These are phyloP conservation scores for Resseliella maxima DNA, from an alignment of 2,888 invertebrate species.

Conservation along the genomic window DNA sequence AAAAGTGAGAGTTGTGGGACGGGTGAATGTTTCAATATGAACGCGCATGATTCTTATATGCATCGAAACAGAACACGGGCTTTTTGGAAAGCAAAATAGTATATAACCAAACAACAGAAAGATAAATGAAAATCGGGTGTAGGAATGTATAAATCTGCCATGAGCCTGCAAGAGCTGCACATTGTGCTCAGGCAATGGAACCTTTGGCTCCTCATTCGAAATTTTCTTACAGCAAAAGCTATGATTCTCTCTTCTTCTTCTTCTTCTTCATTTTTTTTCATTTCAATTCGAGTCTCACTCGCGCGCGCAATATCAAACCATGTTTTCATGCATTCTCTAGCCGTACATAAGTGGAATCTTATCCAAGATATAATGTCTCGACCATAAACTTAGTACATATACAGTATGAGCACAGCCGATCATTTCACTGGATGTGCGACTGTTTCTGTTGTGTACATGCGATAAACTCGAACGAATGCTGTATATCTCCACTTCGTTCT, in stretches of 20 bases:
- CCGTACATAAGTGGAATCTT: no score
- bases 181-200: no score
- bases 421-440: background rate
- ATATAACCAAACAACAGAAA: background rate
- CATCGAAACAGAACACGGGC: background rate
- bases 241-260: no score
- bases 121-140: background rate
- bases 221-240: no score
- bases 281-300: no score
- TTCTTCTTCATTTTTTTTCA: no score
- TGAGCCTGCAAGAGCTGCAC: background rate
- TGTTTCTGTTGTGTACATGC: background rate
- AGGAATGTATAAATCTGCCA: background rate
- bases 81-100: no score
- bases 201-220: no score
- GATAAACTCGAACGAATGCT: background rate
- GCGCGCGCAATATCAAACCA: no score
- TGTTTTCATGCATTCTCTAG: no score
- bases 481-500: background rate
- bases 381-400: no score
- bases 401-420: background rate
- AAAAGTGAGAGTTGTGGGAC: background rate
- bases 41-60: constrained; percentile 15
- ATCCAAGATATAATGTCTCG: no score
- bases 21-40: constrained; percentile 9